These are phyloP conservation scores for Leontocebus nigricollis DNA, from an alignment of 2,797 vertebrate species.

Conservation along the genomic window DNA sequence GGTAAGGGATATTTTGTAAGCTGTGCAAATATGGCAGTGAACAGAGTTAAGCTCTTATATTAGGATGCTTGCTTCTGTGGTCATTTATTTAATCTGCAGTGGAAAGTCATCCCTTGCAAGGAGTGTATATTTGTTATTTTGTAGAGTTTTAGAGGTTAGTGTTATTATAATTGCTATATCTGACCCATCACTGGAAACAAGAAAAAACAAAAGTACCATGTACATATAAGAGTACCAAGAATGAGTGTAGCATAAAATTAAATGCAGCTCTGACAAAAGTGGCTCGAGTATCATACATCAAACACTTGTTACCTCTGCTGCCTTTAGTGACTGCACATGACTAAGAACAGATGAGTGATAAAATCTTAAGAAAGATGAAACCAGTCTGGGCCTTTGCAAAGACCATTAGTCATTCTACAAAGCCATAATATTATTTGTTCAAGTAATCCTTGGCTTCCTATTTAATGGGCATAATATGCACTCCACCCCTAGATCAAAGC, in stretches of 20 bases:
- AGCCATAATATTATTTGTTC: constrained; percentile 94
- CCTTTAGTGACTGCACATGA: constrained; percentile 94
- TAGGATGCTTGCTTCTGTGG: constrained; percentile 70
- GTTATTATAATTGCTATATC: constrained; percentile 84
- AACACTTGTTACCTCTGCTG: constrained; percentile 95
- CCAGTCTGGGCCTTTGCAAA: constrained; percentile 93
- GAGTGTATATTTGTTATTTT: constrained; percentile 83
- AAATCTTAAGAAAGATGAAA: constrained; percentile 98
- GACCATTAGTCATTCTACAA: constrained; percentile 93
- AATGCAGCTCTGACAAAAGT: constrained; percentile 93
- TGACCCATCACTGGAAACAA: constrained; percentile 84
- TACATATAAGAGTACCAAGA: constrained; percentile 86
- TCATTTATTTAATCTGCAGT: constrained; percentile 87
- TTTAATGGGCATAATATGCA: constrained; percentile 93
- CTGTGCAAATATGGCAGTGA: constrained; percentile 84
- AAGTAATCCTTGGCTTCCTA: constrained; percentile 94
- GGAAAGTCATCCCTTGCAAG: constrained; percentile 61
- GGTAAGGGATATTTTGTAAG: constrained; percentile 85
- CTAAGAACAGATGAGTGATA: constrained; percentile 97
- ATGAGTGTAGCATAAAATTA: constrained; percentile 85
- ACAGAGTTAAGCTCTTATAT: constrained; percentile 83
- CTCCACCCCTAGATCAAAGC: constrained; percentile 63
- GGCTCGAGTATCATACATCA: constrained; percentile 94
- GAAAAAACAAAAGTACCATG: constrained; percentile 81
- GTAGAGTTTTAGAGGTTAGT: constrained; percentile 80